A percentile compares a stretch with the other conserved stretches of the same genome.
phyloP scores from a whole-genome alignment of 2,888 invertebrate species.

The Notodonta dromedarius region DNA sequence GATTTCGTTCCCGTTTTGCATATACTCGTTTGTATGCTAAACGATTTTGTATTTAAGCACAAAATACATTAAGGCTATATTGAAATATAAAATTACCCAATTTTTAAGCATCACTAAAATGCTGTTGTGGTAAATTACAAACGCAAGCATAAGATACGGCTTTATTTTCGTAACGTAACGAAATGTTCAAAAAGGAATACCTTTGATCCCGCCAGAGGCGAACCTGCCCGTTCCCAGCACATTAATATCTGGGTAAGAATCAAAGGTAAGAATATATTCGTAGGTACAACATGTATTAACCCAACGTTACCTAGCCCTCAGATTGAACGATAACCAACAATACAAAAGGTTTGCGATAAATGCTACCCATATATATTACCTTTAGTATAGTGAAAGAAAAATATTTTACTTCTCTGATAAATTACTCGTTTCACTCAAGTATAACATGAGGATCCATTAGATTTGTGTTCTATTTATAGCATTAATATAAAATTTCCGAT shows the following conservation, averaged over 20 bases:
- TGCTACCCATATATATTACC: not conserved
- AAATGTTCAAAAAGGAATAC: slow-evolving; percentile 6
- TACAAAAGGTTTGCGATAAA: not conserved
- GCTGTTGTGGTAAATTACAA: too few relatives aligned
- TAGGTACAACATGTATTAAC: not conserved
- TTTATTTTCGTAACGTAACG: not conserved
- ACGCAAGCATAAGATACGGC: too few relatives aligned
- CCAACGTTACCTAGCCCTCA: not conserved
- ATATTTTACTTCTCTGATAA: not conserved
- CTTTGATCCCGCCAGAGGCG: not conserved
- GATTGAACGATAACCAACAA: not conserved
- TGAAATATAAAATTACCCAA: too few relatives aligned
- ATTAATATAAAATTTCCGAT: not conserved
- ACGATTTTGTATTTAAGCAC: too few relatives aligned
- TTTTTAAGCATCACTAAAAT: too few relatives aligned
- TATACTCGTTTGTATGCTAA: too few relatives aligned
- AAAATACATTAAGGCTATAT: too few relatives aligned
- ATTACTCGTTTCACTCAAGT: not conserved
- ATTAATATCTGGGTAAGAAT: not conserved
- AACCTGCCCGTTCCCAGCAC: too few relatives aligned
- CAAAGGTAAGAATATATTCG: not conserved
- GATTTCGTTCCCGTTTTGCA: too few relatives aligned
- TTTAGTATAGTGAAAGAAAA: not conserved
- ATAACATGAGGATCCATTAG: not conserved
- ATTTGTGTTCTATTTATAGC: not conserved